Conservation (phyloP, 2,888 invertebrate species). For the Heliconius erato region DNA sequence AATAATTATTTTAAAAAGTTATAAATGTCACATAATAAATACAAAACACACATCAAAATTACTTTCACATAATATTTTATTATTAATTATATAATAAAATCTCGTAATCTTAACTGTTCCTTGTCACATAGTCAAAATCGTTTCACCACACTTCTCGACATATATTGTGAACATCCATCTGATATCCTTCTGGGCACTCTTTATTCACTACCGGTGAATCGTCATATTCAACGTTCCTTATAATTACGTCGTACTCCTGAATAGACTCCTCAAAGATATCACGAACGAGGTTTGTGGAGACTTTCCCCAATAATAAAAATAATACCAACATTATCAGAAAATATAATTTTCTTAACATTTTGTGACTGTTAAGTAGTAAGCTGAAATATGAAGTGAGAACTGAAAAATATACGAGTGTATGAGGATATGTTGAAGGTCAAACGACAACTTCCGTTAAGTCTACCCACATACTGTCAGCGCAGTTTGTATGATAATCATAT, state of each 20-base stretch:
- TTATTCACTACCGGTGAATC: conserved; percentile 64
- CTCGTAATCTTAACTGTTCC: not conserved
- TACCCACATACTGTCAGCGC: conserved; percentile 33
- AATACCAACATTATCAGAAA: conserved; percentile 29
- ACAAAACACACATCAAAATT: conserved; percentile 1
- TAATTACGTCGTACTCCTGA: conserved; percentile 55
- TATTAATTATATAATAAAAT: not conserved
- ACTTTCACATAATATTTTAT: not conserved
- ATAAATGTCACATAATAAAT: not conserved
- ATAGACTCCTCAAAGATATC: conserved; percentile 44
- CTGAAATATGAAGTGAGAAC: conserved; percentile 45
- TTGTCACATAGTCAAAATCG: not conserved
- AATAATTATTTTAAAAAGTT: not conserved
- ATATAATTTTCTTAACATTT: conserved; percentile 49
- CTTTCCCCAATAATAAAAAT: conserved; percentile 30
- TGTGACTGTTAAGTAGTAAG: conserved; percentile 18
- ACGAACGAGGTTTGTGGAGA: conserved; percentile 43
- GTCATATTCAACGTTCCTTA: conserved; percentile 60
- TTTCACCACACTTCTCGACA: conserved; percentile 76
- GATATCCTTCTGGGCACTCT: conserved; percentile 64
- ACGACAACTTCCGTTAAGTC: conserved; percentile 53
- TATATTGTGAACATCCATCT: conserved; percentile 62
- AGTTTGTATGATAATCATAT: conserved; percentile 13
- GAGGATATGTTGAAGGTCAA: conserved; percentile 39
- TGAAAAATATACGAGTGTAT: conserved; percentile 32